Conservation (phyloP, 2,113 vertebrate genomes). For the Lipotes vexillifer region DNA sequence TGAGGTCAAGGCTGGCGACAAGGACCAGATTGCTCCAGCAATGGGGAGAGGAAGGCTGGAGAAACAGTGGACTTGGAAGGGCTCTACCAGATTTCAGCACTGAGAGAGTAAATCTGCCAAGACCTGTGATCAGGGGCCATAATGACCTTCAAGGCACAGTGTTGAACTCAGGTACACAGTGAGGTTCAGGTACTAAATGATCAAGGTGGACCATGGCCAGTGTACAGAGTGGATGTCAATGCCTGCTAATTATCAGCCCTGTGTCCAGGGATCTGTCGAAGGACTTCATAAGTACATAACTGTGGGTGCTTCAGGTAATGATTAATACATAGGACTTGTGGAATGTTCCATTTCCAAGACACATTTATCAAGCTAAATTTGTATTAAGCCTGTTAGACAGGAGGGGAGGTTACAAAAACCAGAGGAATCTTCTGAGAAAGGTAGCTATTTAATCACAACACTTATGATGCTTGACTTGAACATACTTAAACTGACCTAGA, state of each 20-base stretch:
- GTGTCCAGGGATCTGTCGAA: neutral
- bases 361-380: neutral
- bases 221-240: neutral
- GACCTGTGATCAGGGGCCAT: no score
- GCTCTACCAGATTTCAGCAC: neutral
- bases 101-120: neutral
- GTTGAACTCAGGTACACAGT: neutral
- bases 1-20: neutral
- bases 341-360: slow-evolving; percentile 13
- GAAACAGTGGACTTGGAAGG: neutral
- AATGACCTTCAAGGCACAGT: neutral
- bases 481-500: neutral
- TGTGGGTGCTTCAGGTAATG: neutral
- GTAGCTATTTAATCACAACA: neutral
- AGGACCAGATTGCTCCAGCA: neutral
- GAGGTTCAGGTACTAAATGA: neutral
- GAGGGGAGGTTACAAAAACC: neutral
- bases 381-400: neutral
- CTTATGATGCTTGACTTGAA: neutral
- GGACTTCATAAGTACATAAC: neutral
- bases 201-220: neutral
- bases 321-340: neutral
- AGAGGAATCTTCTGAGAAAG: neutral
- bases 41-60: neutral
- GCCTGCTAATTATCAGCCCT: neutral